A percentile compares a stretch with the other conserved stretches of the same genome.
Evolutionary conservation across 2,113 vertebrate species (phyloP).

Genomic region (Myotis lucifugus): DNA sequence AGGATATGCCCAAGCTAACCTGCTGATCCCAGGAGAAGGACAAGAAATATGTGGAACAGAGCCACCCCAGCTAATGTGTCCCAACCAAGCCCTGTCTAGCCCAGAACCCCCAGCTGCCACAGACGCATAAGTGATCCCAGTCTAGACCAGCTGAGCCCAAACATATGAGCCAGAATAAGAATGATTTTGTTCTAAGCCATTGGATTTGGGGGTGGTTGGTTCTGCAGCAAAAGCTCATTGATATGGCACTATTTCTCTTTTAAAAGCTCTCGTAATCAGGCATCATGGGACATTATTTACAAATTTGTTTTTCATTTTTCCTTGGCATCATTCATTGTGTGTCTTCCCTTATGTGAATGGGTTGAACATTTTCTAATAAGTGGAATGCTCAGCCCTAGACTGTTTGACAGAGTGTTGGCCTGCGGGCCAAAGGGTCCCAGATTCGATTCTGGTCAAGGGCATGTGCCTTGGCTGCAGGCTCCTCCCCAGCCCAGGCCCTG

Average conservation of each 20-base stretch:
- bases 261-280: background rate
- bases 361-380: background rate
- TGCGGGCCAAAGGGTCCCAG: no score
- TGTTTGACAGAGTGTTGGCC: no score
- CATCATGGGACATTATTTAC: background rate
- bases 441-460: no score
- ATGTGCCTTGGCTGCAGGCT: no score
- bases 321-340: background rate
- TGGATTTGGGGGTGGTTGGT: background rate
- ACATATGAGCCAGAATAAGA: background rate
- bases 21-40: background rate
- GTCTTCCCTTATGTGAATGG: conserved; percentile 6
- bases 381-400: background rate
- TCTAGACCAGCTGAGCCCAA: conserved; percentile 2
- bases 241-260: conserved; percentile 41
- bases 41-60: background rate
- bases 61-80: background rate
- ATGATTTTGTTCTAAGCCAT: background rate
- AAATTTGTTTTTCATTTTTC: background rate
- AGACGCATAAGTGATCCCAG: background rate
- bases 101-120: background rate
- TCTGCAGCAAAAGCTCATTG: conserved; percentile 11
- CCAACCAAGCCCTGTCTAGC: background rate
- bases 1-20: background rate
- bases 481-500: no score